A percentile compares a stretch with the other conserved stretches of the same genome.
Conservation (phyloP, 64 coral and sea anemone species). For the Cladopsammia gracilis region DNA sequence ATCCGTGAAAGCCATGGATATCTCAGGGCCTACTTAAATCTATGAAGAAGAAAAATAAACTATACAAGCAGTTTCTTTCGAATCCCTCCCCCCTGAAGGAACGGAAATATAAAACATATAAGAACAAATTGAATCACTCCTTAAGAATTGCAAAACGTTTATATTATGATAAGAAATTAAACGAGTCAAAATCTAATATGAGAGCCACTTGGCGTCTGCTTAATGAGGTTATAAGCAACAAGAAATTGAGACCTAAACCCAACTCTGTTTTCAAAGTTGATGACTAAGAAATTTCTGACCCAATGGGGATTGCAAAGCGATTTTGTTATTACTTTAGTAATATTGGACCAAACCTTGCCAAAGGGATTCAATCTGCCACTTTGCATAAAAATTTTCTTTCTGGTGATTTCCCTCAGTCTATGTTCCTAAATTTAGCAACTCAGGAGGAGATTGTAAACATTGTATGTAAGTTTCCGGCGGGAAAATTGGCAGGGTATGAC, state of each 20-base stretch:
- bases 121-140: background rate
- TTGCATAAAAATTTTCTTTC: conserved; percentile 8
- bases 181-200: conserved; percentile 26
- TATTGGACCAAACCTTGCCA: conserved; percentile 23
- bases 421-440: background rate
- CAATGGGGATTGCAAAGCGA: conserved; percentile 21
- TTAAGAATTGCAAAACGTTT: background rate
- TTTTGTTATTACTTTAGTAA: conserved; percentile 57
- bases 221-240: conserved; percentile 12
- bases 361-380: background rate
- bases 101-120: background rate
- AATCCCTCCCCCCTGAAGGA: background rate
- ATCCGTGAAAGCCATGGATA: background rate
- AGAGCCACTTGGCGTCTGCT: conserved; percentile 1
- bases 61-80: too few species aligned
- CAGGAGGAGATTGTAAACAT: background rate
- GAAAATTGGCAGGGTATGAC: background rate
- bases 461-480: background rate
- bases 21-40: background rate
- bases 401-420: background rate
- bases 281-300: conserved; percentile 13
- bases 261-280: conserved; percentile 4
- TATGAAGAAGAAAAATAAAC: background rate
- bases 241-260: background rate
- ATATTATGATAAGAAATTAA: conserved; percentile 9